A percentile compares a stretch with the other conserved stretches of the same genome.
Evolutionary conservation across 2,888 invertebrate genomes (phyloP).

Genomic region (Sphinx pinastri): DNA sequence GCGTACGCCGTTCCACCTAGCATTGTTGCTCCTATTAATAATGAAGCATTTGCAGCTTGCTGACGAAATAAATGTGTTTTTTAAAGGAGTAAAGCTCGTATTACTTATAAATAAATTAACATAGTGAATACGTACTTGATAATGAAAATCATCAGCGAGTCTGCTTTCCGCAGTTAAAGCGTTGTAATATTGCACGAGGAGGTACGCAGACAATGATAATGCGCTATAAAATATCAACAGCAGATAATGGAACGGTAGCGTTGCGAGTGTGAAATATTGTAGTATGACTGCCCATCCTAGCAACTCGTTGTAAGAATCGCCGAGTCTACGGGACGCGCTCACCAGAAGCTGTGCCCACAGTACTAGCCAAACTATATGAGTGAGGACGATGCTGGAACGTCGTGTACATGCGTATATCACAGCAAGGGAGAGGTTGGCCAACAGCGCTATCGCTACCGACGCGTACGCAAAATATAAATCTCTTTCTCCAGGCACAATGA

Average conservation of each 20-base stretch:
- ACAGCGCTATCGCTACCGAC: constrained; percentile 53
- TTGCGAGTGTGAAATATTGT: constrained; percentile 89
- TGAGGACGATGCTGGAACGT: constrained; percentile 80
- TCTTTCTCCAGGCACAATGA: constrained; percentile 72
- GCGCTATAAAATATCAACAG: constrained; percentile 62
- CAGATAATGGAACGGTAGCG: constrained; percentile 85
- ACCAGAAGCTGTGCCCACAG: constrained; percentile 74
- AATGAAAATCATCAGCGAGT: constrained; percentile 65
- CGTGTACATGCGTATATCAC: constrained; percentile 53
- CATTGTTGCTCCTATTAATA: constrained; percentile 88
- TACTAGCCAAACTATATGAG: constrained; percentile 87
- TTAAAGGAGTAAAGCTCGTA: neutral
- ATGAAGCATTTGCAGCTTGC: constrained; percentile 88
- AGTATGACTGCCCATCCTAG: constrained; percentile 90
- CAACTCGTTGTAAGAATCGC: constrained; percentile 83
- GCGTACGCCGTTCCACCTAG: constrained; percentile 86
- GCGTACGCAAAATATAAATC: constrained; percentile 62
- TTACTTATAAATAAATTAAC: constrained; percentile 8
- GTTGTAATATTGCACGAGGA: constrained; percentile 69
- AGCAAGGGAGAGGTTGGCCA: constrained; percentile 57
- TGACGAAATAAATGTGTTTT: constrained; percentile 55
- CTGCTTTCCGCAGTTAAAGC: constrained; percentile 60
- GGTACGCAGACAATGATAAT: constrained; percentile 60
- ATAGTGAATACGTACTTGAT: constrained; percentile 57
- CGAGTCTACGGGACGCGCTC: constrained; percentile 75